A percentile compares a stretch with the other conserved stretches of the same genome.
Conservation (phyloP, 2,113 vertebrate genomes). For the Entelurus aequoreus region DNA sequence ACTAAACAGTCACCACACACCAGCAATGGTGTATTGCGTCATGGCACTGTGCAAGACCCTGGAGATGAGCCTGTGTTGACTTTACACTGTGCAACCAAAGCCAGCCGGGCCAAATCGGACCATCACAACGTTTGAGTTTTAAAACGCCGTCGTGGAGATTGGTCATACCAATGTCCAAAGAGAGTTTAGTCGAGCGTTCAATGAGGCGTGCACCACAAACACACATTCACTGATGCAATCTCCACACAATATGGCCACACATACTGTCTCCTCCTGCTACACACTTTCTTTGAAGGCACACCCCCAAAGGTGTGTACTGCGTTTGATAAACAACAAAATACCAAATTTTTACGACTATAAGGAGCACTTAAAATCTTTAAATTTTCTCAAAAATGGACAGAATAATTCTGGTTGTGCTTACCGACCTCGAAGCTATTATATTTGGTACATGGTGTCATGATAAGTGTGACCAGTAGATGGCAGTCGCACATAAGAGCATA, state of each 20-base stretch:
- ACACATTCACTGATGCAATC: slow-evolving; percentile 39
- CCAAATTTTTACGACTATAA: too few relatives aligned
- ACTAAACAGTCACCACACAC: slow-evolving; percentile 30
- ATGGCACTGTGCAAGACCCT: slow-evolving; percentile 21
- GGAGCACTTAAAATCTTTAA: too few relatives aligned
- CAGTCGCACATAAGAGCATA: too few relatives aligned
- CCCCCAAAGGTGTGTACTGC: too few relatives aligned
- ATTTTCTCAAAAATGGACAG: too few relatives aligned
- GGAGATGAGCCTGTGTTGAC: slow-evolving; percentile 37
- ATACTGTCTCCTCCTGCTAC: slow-evolving; percentile 18
- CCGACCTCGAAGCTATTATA: too few relatives aligned
- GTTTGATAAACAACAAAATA: too few relatives aligned
- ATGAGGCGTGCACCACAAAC: slow-evolving; percentile 33
- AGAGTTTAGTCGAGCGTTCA: slow-evolving; percentile 38
- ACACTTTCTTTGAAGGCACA: too few relatives aligned
- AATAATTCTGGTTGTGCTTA: too few relatives aligned
- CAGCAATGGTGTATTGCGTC: slow-evolving; percentile 35
- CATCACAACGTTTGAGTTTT: slow-evolving; percentile 35
- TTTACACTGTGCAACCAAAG: slow-evolving; percentile 43
- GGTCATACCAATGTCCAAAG: slow-evolving; percentile 31
- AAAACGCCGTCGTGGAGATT: slow-evolving; percentile 17
- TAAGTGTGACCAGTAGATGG: too few relatives aligned
- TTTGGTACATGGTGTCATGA: too few relatives aligned
- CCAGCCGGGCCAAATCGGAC: slow-evolving; percentile 43
- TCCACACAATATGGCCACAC: slow-evolving; percentile 45